A percentile compares a stretch with the other conserved stretches of the same genome.
These are phyloP conservation scores for Glaucidium brasilianum DNA, from an alignment of 2,113 vertebrate species.

Conservation along the genomic window DNA sequence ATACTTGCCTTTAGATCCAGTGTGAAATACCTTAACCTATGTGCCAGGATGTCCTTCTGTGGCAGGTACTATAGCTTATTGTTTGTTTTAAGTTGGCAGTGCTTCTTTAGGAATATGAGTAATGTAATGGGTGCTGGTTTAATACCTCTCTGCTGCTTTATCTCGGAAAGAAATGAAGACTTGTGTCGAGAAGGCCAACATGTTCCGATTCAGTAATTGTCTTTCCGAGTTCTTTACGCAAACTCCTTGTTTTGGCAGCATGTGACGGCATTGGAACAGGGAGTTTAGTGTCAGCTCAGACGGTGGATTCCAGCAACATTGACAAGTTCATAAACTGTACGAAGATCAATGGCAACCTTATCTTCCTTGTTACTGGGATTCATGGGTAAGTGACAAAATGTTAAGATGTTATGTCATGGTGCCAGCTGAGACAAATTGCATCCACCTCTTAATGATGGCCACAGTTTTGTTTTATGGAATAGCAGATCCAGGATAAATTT, in stretches of 20 bases:
- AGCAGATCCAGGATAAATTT: background rate
- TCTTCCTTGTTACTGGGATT: slow-evolving; percentile 97
- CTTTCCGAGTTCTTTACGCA: background rate
- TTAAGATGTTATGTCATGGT: background rate
- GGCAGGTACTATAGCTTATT: background rate
- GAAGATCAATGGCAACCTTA: slow-evolving; percentile 98
- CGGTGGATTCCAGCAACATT: slow-evolving; percentile 96
- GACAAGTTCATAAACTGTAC: slow-evolving; percentile 97
- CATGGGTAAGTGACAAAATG: slow-evolving; percentile 84
- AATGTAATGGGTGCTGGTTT: background rate
- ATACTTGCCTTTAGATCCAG: background rate
- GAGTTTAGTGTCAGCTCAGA: slow-evolving; percentile 89
- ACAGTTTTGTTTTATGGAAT: background rate
- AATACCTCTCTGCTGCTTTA: background rate
- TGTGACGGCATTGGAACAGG: slow-evolving; percentile 97
- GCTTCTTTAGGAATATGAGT: background rate
- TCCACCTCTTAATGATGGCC: background rate
- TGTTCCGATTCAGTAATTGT: background rate
- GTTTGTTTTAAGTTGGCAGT: background rate
- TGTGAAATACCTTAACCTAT: background rate
- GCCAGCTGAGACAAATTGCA: background rate
- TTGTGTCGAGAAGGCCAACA: accelerated
- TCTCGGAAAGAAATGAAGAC: background rate
- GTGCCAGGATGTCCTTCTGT: background rate
- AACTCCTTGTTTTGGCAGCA: slow-evolving; percentile 74